These are phyloP conservation scores for Pecten maximus DNA, from an alignment of 2,888 invertebrate genomes.

Conservation along the genomic window DNA sequence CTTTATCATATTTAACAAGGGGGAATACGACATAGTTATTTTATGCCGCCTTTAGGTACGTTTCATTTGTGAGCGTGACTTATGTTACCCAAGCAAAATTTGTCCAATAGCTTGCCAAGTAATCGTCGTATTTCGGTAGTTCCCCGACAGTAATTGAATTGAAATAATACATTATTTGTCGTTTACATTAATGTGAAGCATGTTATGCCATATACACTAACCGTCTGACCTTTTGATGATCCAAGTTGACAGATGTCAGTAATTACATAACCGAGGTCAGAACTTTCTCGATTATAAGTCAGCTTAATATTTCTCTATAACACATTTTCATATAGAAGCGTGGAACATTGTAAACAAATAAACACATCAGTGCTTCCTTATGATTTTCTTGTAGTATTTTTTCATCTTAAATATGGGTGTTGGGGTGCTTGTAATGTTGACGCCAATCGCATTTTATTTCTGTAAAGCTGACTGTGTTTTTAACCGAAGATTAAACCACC, in stretches of 20 bases:
- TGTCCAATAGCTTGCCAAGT: background rate
- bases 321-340: background rate
- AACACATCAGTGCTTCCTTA: background rate
- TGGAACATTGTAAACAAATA: background rate
- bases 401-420: background rate
- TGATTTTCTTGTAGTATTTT: background rate
- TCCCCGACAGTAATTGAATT: background rate
- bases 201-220: background rate
- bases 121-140: background rate
- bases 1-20: too few species aligned
- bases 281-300: background rate
- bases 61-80: background rate
- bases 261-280: background rate
- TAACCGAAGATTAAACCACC: background rate
- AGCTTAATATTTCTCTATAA: background rate
- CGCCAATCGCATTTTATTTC: background rate
- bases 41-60: background rate
- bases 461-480: conserved; percentile 8
- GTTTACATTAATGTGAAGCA: conserved; percentile 12
- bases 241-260: background rate
- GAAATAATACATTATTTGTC: background rate
- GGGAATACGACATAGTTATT: too few species aligned
- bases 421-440: background rate
- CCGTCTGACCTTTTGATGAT: background rate
- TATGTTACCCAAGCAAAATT: background rate